Base-by-base conservation (phyloP, 2,797 vertebrate species). In the Spondyliosoma cantharus region DNA sequence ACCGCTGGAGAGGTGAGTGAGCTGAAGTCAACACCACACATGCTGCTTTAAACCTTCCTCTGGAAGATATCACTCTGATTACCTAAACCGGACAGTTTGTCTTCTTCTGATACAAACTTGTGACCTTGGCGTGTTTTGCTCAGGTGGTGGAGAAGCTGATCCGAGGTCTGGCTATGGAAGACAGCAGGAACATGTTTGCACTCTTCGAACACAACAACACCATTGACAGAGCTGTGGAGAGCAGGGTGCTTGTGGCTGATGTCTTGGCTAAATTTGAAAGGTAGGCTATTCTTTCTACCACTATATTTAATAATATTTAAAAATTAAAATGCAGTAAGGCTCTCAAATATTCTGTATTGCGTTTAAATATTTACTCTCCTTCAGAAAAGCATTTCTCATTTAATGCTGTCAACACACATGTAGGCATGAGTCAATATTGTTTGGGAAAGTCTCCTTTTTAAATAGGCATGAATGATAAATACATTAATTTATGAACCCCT, bases 141-240 rank as follows among this genome's bases (percentile, higher is more conserved):
- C 89, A 98, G 97, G 97, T 98, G 86, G 97, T 98, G 78, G 97
- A 98, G 82, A 98, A 98, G 91, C 91, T 98, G 66, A 97, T 98
- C 87, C 91, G 97, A 74, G 97, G 97, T 29, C 64, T 97, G 77
- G 97, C 97, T 0, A 98, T 98, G 97, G 97, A 97, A 86, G 96
- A 97, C 92, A 98, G 97, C 88, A 95, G 96, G 60, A 98, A 98
- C 78, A 97, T 97, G 96, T 98, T 98, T 69, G 96, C 97, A 0
- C 96, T 98, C 71, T 98, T 98, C 74, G 97, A 98, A 82, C 96
- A 96, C 69, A 96, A 95, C 59, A 95, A 92, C 68, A 88, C 82
- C 6, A 90, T 95, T 13, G 96, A 96, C 91, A 93, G 94, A 58
- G 97, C 97, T 2, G 96, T 98, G 77, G 97, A 97, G 86, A 97